Evolutionary conservation across 2,113 vertebrate genomes (phyloP).

Genomic region (Sylvilagus bachmani): DNA sequence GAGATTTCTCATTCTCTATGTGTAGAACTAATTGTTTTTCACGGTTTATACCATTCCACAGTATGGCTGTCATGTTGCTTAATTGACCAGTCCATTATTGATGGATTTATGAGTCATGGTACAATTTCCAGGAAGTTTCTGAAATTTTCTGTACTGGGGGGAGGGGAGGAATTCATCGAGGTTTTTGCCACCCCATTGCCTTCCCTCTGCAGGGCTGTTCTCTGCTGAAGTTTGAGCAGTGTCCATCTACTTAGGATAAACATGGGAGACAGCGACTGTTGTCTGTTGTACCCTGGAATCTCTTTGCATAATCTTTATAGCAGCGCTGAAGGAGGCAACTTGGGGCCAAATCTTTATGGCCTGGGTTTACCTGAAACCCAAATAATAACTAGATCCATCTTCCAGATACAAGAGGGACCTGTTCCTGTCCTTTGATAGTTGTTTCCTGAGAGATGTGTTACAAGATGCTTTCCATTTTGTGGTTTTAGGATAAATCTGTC

Average conservation of each 20-base stretch:
- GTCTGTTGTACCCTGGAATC: background rate
- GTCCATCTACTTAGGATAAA: background rate
- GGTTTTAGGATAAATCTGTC: conserved; percentile 68
- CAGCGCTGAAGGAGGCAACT: background rate
- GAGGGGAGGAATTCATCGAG: background rate
- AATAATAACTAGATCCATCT: conserved; percentile 35
- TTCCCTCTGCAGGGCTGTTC: accelerated
- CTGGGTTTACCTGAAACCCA: conserved; percentile 58
- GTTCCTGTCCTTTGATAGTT: background rate
- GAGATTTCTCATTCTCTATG: background rate
- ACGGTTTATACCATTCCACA: background rate
- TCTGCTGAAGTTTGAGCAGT: background rate
- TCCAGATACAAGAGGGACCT: conserved; percentile 8
- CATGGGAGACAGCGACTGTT: background rate
- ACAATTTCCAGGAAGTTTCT: background rate
- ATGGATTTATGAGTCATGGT: background rate
- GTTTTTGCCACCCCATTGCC: background rate
- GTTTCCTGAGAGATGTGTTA: conserved; percentile 36
- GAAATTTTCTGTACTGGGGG: background rate
- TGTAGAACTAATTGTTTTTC: background rate
- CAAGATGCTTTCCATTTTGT: conserved; percentile 68
- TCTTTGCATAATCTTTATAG: conserved; percentile 33
- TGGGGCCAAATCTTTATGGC: conserved; percentile 56
- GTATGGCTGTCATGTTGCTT: background rate
- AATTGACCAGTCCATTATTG: background rate